These are phyloP conservation scores for Piezodorus guildinii DNA, from an alignment of 1,140 invertebrate species.

Conservation along the genomic window DNA sequence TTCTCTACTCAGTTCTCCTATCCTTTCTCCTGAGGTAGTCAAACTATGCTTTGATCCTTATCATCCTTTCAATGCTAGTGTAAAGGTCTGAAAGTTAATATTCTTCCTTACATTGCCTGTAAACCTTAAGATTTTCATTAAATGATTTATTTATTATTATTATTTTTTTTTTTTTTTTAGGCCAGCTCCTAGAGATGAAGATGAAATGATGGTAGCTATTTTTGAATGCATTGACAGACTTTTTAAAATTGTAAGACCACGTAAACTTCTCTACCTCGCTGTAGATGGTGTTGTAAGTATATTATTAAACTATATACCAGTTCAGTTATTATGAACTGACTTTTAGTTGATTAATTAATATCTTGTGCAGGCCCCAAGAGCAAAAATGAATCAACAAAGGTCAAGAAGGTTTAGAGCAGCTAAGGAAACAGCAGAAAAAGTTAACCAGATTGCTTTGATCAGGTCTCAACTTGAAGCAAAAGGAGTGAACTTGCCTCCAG, in stretches of 20 bases:
- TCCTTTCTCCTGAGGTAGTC: too few relatives aligned
- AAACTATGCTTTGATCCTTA: too few relatives aligned
- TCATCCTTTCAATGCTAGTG: too few relatives aligned
- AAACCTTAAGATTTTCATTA: too few relatives aligned
- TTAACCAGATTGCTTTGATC: slow-evolving; percentile 69
- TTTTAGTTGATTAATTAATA: slow-evolving; percentile 19
- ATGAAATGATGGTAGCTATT: slow-evolving; percentile 99
- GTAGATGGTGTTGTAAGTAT: slow-evolving; percentile 90
- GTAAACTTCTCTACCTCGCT: slow-evolving; percentile 96
- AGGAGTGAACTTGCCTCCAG: slow-evolving; percentile 72
- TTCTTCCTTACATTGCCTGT: too few relatives aligned
- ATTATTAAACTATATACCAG: not conserved
- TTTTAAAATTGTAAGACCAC: slow-evolving; percentile 87
- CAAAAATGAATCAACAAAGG: slow-evolving; percentile 99
- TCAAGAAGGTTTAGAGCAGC: slow-evolving; percentile 92
- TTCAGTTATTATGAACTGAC: slow-evolving; percentile 5
- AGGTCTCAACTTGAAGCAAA: slow-evolving; percentile 58
- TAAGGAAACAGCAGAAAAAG: slow-evolving; percentile 88
- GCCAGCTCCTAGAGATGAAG: slow-evolving; percentile 94
- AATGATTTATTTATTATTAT: too few relatives aligned
- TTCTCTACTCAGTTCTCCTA: too few relatives aligned
- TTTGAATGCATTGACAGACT: slow-evolving; percentile 97
- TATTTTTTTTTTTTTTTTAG: slow-evolving; percentile 38
- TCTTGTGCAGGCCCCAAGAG: slow-evolving; percentile 67
- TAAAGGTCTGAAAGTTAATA: too few relatives aligned